Evolutionary conservation across 2,113 vertebrate genomes (phyloP), one percentile per base, ranked within the genome.

Genomic region (Girardinichthys multiradiatus): DNA sequence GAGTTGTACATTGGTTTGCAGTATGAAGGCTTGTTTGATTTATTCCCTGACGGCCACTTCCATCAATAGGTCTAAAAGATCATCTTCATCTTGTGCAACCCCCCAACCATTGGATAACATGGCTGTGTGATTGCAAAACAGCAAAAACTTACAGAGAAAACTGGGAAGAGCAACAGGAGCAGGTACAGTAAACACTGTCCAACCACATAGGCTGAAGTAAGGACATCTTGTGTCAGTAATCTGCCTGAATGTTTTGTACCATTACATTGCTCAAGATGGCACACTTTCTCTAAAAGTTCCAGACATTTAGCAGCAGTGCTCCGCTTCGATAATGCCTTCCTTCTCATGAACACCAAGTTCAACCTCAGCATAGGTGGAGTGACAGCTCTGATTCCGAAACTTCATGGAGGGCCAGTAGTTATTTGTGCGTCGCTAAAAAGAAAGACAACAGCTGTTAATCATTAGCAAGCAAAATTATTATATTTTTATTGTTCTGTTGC

Each of bases 351-450:
- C 93, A 4, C 91, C 89, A 0, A 96, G 92, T 67, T 99, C 97
- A 2, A 98, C 97, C 89, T 98, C 98, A 0, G 95, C 94, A 77
- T 98, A 99, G 0, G 94, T 95, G 9, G 93, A 90, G 3, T 90
- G 95, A 76, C 85, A 93, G 78, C 92, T 86, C 82, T 93, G 96
- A 82, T 95, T 97, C 4, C 94, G 94, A 90, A 99, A 99, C 81
- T 97, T 97, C 96, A 98, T 97, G 70, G 96, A 94, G 0, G 98
- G 96, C 97, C 97, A 98, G 80, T 90, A 97, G 75, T 93, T 94
- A 72, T 95, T 97, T 12, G 95, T 95, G 86, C 95, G 92, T 75
- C 95, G 93, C 98, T 99, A 87, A 48, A 78, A 71, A 12, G 64
- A 45, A 69, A n/a, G 77, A 69, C 42, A 45, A 82, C 27, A 82